Base-by-base conservation (phyloP, 2,797 vertebrate species). In the Decapterus maruadsi region DNA sequence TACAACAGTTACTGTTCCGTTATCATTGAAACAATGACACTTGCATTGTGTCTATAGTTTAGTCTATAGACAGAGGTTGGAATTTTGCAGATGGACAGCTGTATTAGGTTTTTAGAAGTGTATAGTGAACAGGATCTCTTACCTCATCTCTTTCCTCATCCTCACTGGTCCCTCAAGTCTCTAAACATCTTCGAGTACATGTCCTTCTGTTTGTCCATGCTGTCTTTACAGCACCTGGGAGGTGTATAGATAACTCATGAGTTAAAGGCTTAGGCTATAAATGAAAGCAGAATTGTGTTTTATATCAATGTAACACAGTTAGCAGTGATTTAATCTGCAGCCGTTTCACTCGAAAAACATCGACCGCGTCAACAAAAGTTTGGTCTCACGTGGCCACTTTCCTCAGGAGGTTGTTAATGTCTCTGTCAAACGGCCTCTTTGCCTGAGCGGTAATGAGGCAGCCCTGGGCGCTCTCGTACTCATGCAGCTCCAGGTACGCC, bases 371-470 rank as follows among this genome's bases (percentile, higher is more conserved):
- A 55, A 31, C 53, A 17, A 48, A 46, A 26, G 26, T 34, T 29
- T 38, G 2, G 12, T 74, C 95, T 95, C 89, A 97, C 97, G 90
- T 91, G 22, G 94, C 90, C 74, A 96, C 83, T 82, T 95, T 97
- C 77, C 87, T 96, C 84, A 99, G 93, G 26, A 96, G 95, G 1
- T 91, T 94, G 91, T 97, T 99, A 81, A 99, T 97, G 78, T 98
- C 96, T 0, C 54, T 82, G 87, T 98, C 97, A 64, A 97, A 97
- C 0, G 98, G 98, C 75, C 96, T 95, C 51, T 93, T 89, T 8
- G 73, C 90, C 72, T 97, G 98, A 84, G 98, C 98, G 72, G 81
- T 88, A 11, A 93, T 65, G 48, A 99, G 95, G 86, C 95, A 98
- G 40, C 90, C 89, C 26, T 90, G 92, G 29, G 98, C 96, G 63